Evolutionary conservation across 2,888 invertebrate species (phyloP).

Genomic region (Drosophila vallismaia): DNA sequence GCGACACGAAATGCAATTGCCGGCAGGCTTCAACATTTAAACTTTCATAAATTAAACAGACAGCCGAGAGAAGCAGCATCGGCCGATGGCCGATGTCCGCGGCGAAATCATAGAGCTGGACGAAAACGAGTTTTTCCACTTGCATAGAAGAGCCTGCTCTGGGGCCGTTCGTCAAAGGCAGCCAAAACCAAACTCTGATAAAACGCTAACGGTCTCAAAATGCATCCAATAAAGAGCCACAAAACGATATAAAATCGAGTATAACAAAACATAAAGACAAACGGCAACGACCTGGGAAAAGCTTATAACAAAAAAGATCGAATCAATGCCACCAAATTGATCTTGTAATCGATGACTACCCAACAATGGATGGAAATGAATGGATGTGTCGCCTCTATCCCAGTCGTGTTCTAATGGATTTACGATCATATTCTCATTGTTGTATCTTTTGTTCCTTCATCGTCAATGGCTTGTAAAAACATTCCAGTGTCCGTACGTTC

Average conservation of each 20-base stretch:
- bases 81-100: slow-evolving; percentile 46
- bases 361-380: slow-evolving; percentile 41
- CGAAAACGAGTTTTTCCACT: slow-evolving; percentile 61
- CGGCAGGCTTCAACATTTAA: slow-evolving; percentile 62
- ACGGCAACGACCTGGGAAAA: slow-evolving; percentile 54
- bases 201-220: slow-evolving; percentile 72
- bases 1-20: slow-evolving; percentile 68
- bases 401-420: slow-evolving; percentile 17
- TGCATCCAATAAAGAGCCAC: slow-evolving; percentile 58
- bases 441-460: slow-evolving; percentile 18
- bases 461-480: slow-evolving; percentile 7
- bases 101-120: slow-evolving; percentile 64
- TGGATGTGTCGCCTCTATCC: neutral
- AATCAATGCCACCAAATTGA: slow-evolving; percentile 44
- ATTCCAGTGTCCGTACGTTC: slow-evolving; percentile 1
- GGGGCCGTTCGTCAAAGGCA: slow-evolving; percentile 62
- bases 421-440: slow-evolving; percentile 18
- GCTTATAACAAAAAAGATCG: slow-evolving; percentile 17
- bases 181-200: slow-evolving; percentile 56
- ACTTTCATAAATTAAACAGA: slow-evolving; percentile 73
- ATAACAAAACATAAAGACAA: slow-evolving; percentile 60
- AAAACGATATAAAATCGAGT: slow-evolving; percentile 27
- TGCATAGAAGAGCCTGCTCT: slow-evolving; percentile 12
- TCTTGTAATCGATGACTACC: slow-evolving; percentile 24
- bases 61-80: slow-evolving; percentile 11